A percentile compares a stretch with the other conserved stretches of the same genome.
phyloP scores from a whole-genome alignment of 1,140 invertebrate species.

The Andricus grossulariae region DNA sequence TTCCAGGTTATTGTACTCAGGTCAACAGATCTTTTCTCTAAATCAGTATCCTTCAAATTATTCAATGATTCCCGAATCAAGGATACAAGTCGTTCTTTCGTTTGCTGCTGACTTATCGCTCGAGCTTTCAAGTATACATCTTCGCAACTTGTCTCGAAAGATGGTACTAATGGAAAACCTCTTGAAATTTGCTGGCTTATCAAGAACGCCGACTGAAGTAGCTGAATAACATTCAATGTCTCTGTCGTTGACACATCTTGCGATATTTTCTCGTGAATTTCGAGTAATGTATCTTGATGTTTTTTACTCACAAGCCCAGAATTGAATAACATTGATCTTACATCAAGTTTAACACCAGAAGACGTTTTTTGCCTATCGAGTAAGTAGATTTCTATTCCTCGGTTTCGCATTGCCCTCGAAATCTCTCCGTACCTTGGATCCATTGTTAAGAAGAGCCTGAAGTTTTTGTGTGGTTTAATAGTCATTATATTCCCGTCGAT shows the following conservation, averaged over 20 bases:
- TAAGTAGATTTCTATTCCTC: constrained; percentile 95
- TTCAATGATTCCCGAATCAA: constrained; percentile 58
- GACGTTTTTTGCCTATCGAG: constrained; percentile 68
- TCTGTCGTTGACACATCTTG: constrained; percentile 74
- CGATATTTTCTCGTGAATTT: constrained; percentile 75
- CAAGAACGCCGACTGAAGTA: constrained; percentile 81
- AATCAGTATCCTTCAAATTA: constrained; percentile 14
- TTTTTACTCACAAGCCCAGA: constrained; percentile 72
- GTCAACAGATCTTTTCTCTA: constrained; percentile 36
- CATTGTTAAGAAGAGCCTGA: constrained; percentile 96
- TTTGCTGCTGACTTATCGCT: constrained; percentile 64
- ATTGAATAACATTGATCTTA: constrained; percentile 76
- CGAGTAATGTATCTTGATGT: constrained; percentile 74
- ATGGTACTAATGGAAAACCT: constrained; percentile 76
- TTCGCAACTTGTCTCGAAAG: constrained; percentile 78
- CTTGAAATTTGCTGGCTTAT: constrained; percentile 80
- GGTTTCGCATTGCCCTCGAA: constrained; percentile 98
- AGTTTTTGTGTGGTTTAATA: constrained; percentile 92
- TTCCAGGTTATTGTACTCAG: constrained; percentile 55
- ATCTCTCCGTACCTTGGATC: constrained; percentile 96
- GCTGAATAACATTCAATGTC: constrained; percentile 77
- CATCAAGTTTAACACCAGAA: constrained; percentile 71
- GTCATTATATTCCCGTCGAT: constrained; percentile 82
- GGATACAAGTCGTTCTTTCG: constrained; percentile 54
- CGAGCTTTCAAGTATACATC: constrained; percentile 84